These are phyloP conservation scores for Panulirus ornatus DNA, from an alignment of 1,140 invertebrate species.

Conservation along the genomic window DNA sequence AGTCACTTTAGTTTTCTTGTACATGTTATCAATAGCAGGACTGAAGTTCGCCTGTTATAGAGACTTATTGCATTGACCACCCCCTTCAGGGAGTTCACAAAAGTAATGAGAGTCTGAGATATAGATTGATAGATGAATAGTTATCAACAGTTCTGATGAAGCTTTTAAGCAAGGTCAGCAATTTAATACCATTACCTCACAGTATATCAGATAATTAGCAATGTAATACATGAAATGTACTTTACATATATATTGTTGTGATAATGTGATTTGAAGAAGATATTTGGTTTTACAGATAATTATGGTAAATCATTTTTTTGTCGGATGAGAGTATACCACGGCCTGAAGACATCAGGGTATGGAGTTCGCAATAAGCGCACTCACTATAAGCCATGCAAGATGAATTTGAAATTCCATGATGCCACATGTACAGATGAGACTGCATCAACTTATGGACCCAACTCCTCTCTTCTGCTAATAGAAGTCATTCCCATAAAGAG, in stretches of 20 bases:
- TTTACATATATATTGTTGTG: too few species aligned
- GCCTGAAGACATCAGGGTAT: constrained; percentile 81
- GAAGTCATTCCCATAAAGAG: constrained; percentile 72
- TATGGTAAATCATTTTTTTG: constrained; percentile 76
- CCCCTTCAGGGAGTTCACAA: too few species aligned
- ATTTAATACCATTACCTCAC: too few species aligned
- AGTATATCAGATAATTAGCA: too few species aligned
- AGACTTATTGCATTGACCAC: too few species aligned
- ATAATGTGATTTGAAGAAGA: too few species aligned
- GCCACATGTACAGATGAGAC: constrained; percentile 49
- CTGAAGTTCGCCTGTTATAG: too few species aligned
- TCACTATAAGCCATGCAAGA: constrained; percentile 85
- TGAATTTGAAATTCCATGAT: constrained; percentile 80
- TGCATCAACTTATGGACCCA: constrained; percentile 49
- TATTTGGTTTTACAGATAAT: constrained; percentile 26
- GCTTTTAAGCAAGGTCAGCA: too few species aligned
- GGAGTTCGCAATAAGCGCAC: constrained; percentile 82
- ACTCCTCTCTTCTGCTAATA: constrained; percentile 58
- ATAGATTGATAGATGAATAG: too few species aligned
- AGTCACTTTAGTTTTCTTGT: not conserved
- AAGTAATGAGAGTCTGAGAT: too few species aligned
- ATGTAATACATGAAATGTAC: too few species aligned
- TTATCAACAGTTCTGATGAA: too few species aligned
- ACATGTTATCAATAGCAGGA: not conserved
- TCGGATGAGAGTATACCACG: constrained; percentile 81